Conservation (phyloP, 2,888 invertebrate genomes). For the Ormyrus pomaceus region DNA sequence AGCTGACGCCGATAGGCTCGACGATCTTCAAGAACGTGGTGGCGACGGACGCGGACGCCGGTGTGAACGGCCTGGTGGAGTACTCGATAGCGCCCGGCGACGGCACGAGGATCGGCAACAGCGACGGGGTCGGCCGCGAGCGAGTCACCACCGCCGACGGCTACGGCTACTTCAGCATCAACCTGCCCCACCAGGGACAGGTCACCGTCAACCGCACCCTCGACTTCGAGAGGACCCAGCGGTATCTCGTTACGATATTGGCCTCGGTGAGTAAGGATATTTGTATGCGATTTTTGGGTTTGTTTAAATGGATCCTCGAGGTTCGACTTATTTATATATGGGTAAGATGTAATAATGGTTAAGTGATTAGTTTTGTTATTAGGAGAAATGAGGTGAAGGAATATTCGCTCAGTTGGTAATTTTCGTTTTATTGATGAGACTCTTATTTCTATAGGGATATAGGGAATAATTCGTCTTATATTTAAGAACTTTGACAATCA, state of each 20-base stretch:
- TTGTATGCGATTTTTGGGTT: no score
- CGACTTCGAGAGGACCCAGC: conserved; percentile 92
- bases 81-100: conserved; percentile 88
- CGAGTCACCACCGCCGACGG: conserved; percentile 85
- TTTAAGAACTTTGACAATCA: no score
- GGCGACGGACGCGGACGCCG: conserved; percentile 89
- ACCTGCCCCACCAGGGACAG: conserved; percentile 91
- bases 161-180: conserved; percentile 89
- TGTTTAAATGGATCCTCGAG: no score
- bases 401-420: no score
- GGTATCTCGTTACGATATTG: conserved; percentile 91
- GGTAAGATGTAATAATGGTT: no score
- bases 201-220: conserved; percentile 90
- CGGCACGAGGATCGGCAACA: conserved; percentile 77
- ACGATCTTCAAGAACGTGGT: conserved; percentile 89
- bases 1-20: conserved; percentile 91
- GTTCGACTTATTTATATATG: no score
- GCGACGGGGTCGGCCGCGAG: conserved; percentile 79
- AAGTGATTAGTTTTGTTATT: no score
- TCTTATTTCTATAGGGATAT: no score
- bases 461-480: no score
- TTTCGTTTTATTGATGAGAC: no score
- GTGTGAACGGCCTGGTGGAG: conserved; percentile 92
- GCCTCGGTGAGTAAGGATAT: conserved; percentile 83
- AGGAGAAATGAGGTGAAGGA: no score